phyloP scores from a whole-genome alignment of 2,113 vertebrate species.

The Rhinichthys klamathensis region DNA sequence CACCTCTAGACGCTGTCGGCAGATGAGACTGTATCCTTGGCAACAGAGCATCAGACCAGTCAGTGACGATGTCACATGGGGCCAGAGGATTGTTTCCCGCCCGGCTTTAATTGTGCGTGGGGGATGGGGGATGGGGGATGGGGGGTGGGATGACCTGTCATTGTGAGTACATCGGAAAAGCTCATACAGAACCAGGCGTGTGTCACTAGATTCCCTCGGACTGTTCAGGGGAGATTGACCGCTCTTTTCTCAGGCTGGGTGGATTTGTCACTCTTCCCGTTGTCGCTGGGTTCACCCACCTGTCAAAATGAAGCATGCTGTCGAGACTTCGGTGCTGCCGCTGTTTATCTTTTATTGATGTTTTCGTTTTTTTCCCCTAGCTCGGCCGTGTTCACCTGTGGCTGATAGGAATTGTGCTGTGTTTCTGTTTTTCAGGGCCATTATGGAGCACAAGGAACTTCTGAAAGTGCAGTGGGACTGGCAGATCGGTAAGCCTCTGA shows the following conservation, averaged over 20 bases:
- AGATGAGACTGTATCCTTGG: constrained; percentile 47
- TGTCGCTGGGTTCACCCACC: not conserved
- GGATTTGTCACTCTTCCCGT: constrained; percentile 20
- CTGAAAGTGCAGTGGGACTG: constrained; percentile 95
- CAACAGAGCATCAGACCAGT: constrained; percentile 13
- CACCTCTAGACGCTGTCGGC: constrained; percentile 20
- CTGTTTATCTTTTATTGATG: constrained; percentile 25
- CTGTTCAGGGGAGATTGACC: not conserved
- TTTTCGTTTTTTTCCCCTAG: not conserved
- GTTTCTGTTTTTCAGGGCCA: constrained; percentile 82
- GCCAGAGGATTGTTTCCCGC: constrained; percentile 1
- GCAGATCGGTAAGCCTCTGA: constrained; percentile 88
- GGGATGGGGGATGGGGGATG: too few relatives aligned
- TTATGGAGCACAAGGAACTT: constrained; percentile 97
- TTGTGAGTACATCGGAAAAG: not conserved
- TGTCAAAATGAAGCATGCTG: constrained; percentile 35
- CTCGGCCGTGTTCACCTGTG: not conserved
- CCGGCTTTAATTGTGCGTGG: too few relatives aligned
- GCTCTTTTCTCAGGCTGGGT: not conserved
- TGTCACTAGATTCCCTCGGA: constrained; percentile 26
- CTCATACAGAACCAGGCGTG: not conserved
- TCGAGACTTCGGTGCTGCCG: not conserved
- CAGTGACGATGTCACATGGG: not conserved
- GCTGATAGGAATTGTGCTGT: constrained; percentile 45
- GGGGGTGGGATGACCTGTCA: not conserved